A percentile compares a stretch with the other conserved stretches of the same genome.
Conservation (phyloP, 2,888 invertebrate species). For the Tethea ocularis region DNA sequence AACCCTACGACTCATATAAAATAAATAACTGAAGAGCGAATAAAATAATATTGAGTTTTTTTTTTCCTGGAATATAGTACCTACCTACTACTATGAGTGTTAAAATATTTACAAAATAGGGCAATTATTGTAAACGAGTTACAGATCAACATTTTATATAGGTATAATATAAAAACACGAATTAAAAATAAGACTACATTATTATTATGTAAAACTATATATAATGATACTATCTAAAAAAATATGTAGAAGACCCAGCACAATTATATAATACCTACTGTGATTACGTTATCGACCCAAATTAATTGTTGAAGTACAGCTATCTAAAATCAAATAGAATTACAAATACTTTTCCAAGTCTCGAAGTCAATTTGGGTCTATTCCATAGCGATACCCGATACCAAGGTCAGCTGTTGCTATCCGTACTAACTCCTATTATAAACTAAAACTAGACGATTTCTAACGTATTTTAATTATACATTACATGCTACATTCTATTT, state of each 20-base stretch:
- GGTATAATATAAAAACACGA: too few relatives aligned
- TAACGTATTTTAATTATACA: constrained; percentile 24
- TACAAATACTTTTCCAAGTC: constrained; percentile 46
- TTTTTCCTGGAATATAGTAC: too few relatives aligned
- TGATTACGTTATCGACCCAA: constrained; percentile 8
- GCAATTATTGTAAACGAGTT: too few relatives aligned
- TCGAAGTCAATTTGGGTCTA: constrained; percentile 51
- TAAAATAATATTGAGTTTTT: too few relatives aligned
- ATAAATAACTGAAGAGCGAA: too few relatives aligned
- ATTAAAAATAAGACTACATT: too few relatives aligned
- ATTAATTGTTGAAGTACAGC: constrained; percentile 14
- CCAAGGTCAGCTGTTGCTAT: constrained; percentile 63
- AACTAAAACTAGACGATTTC: constrained; percentile 22
- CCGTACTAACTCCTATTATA: constrained; percentile 39
- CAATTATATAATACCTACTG: background rate
- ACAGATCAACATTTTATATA: too few relatives aligned
- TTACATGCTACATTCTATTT: constrained; percentile 23
- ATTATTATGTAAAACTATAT: too few relatives aligned
- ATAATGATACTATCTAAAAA: too few relatives aligned
- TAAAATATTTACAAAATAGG: too few relatives aligned
- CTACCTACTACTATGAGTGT: too few relatives aligned
- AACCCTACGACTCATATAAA: background rate
- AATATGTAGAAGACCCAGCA: background rate
- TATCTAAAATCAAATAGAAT: constrained; percentile 34
- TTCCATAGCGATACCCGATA: constrained; percentile 55